A percentile compares a stretch with the other conserved stretches of the same genome.
phyloP scores from a whole-genome alignment of 2,113 vertebrate species.

The Sus scrofa region DNA sequence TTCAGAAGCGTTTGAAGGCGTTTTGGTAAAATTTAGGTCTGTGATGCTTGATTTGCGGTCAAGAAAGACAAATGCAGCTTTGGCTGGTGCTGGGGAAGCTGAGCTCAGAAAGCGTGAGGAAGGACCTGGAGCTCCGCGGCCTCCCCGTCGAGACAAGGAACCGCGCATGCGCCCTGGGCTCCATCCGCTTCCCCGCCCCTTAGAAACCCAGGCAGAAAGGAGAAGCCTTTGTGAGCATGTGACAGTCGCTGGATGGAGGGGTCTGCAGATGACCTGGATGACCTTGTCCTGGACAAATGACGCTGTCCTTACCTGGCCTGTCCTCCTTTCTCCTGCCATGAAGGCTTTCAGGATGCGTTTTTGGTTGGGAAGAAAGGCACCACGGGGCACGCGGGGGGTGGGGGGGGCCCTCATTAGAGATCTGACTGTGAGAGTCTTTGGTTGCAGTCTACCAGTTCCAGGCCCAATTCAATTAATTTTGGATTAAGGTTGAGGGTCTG shows the following conservation, averaged over 20 bases:
- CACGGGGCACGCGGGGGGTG: too few relatives aligned
- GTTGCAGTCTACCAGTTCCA: conserved; percentile 23
- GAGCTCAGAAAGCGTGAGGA: neutral
- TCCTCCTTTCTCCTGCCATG: neutral
- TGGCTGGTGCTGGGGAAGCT: neutral
- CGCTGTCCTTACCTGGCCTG: neutral
- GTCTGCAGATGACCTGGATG: neutral
- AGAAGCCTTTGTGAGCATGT: neutral
- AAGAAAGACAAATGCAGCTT: conserved; percentile 41
- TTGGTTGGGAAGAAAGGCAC: neutral
- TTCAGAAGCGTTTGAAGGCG: conserved; percentile 20
- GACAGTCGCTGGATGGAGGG: neutral
- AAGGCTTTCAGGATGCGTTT: neutral
- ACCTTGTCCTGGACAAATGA: neutral
- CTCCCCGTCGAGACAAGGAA: neutral
- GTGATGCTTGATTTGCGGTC: neutral
- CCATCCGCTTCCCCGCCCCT: neutral
- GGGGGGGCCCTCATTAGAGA: neutral
- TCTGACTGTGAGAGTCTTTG: neutral
- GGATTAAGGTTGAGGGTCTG: neutral
- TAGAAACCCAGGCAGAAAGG: neutral
- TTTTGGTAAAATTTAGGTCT: neutral
- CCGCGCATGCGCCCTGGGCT: neutral
- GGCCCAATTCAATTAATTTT: neutral
- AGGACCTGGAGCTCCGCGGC: fast-evolving